Percentiles rank a stretch among this genome's conserved stretches.
These are phyloP conservation scores for Muscicapa adusta DNA, from an alignment of 2,113 vertebrate genomes.

Conservation along the genomic window DNA sequence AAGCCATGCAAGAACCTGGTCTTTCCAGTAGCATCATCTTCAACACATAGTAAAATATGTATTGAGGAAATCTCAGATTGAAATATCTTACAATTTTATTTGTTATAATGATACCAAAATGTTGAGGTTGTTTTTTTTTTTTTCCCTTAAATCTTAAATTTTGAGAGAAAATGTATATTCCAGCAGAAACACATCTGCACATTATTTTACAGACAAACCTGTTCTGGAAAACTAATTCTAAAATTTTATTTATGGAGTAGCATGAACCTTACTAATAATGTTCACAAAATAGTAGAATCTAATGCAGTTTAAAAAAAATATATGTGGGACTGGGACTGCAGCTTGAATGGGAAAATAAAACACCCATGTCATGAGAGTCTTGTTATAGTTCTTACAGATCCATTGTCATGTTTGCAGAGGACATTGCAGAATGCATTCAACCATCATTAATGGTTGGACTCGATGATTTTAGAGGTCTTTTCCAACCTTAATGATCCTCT, in stretches of 20 bases:
- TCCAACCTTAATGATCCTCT: background rate
- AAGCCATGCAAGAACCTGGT: background rate
- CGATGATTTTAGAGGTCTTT: background rate
- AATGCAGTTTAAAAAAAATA: background rate
- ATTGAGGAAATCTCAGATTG: background rate
- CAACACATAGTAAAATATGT: background rate
- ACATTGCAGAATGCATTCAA: background rate
- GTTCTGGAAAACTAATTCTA: background rate
- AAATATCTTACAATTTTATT: background rate
- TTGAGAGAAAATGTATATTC: background rate
- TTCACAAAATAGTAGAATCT: background rate
- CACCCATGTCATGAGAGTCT: background rate
- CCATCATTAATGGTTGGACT: background rate
- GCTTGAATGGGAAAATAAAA: background rate
- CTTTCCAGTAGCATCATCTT: background rate
- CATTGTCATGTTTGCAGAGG: background rate
- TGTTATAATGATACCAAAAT: background rate
- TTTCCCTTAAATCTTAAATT: background rate
- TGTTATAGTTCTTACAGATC: background rate
- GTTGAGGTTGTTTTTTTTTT: rapidly evolving
- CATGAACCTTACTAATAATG: background rate
- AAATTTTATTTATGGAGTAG: background rate
- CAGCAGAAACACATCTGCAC: background rate
- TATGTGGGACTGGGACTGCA: background rate
- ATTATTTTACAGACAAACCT: background rate